Evolutionary conservation across 2,888 invertebrate species (phyloP), one percentile per base, ranked within the genome.

Genomic region (Himalopsyche anomala): DNA sequence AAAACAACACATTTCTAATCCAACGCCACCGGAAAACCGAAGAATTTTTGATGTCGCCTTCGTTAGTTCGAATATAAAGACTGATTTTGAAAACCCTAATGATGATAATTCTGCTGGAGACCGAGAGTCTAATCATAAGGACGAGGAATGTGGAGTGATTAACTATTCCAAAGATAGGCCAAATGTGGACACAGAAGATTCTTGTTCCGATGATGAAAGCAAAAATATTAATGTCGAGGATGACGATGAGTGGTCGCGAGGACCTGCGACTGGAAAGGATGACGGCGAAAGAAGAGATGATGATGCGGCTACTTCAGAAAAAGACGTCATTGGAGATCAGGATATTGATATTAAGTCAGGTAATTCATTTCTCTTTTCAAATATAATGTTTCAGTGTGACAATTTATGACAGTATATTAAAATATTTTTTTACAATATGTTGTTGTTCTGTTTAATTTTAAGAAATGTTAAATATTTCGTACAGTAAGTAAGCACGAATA

Each of bases 201-300:
- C 88, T 45, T 88, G 87, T 84, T 87, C 87, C 86, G 90, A 90
- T 88, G 90, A 90, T 88, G 90, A 90, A 89, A 89, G 89, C 87
- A 89, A 89, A 89, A 89, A 89, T 87, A 88, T 87, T 40, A 88
- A 88, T 56, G 88, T 88, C 36, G 88, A 88, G 62, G 88, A 88
- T 80, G 88, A 88, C 42, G 88, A 88, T 15, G 88, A 88, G 55
- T 88, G 88, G 88, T 87, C 88, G 12, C 87, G 85, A 17, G 86
- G 88, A 84, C 88, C 84, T 87, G 74, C 36, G 19, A 28, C 74
- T 74, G 89, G 89, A 85, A 89, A 88, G 86, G 89, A 89, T 89
- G 89, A 88, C 85, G 89, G 87, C 85, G 90, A 89, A 86, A 89
- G 89, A 86, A 88, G 89, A 87, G 90, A 89, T 62, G 88, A 88